phyloP scores from a whole-genome alignment of 2,113 vertebrate genomes.

The Hirundichthys speculiger region DNA sequence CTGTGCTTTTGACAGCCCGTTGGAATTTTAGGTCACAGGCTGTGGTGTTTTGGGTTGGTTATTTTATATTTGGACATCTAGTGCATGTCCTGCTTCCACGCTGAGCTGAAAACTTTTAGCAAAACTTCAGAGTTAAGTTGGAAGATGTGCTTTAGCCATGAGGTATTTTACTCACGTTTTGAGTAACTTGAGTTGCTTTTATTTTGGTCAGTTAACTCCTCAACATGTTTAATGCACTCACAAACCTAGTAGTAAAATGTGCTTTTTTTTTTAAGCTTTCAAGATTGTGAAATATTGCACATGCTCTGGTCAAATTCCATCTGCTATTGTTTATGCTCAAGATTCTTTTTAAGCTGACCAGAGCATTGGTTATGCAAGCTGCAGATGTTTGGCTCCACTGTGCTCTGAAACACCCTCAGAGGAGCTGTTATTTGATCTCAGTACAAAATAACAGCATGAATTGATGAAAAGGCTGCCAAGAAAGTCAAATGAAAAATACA shows the following conservation, averaged over 20 bases:
- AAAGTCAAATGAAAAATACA: slow-evolving; percentile 19
- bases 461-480: slow-evolving; percentile 11
- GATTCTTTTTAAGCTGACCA: slow-evolving; percentile 19
- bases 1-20: too few relatives aligned
- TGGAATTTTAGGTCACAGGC: too few relatives aligned
- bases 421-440: slow-evolving; percentile 39
- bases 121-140: too few relatives aligned
- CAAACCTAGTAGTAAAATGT: slow-evolving; percentile 5
- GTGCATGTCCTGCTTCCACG: background rate
- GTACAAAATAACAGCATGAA: slow-evolving; percentile 42
- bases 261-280: slow-evolving; percentile 17
- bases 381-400: slow-evolving; percentile 67
- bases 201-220: background rate
- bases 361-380: slow-evolving; percentile 62
- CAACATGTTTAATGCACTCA: slow-evolving; percentile 29
- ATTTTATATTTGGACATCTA: too few relatives aligned
- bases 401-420: slow-evolving; percentile 26
- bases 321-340: slow-evolving; percentile 45
- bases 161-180: slow-evolving; percentile 20
- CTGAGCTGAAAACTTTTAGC: too few relatives aligned
- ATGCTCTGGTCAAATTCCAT: slow-evolving; percentile 58
- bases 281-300: slow-evolving; percentile 41
- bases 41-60: too few relatives aligned
- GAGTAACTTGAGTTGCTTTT: too few relatives aligned
- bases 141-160: slow-evolving; percentile 1